Evolutionary conservation across 1,140 invertebrate species (phyloP).

Genomic region (Nebria ingens): DNA sequence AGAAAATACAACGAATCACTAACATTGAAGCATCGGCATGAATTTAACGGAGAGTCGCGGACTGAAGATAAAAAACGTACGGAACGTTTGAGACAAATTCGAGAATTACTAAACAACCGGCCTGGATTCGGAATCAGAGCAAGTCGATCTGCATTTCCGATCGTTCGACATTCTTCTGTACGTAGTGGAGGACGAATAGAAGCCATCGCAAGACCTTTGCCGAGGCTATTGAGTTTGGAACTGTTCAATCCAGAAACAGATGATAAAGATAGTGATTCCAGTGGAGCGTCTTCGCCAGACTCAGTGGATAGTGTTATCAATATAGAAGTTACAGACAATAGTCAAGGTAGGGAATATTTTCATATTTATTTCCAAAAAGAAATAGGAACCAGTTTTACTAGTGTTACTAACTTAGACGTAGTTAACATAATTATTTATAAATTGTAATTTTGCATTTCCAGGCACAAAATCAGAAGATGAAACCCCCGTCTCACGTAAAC

Average conservation of each 20-base stretch:
- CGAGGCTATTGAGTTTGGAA: slow-evolving; percentile 66
- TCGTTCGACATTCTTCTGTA: slow-evolving; percentile 43
- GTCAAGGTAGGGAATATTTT: neutral
- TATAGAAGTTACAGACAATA: slow-evolving; percentile 5
- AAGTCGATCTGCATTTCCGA: slow-evolving; percentile 37
- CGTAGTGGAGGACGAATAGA: slow-evolving; percentile 38
- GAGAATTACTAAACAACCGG: slow-evolving; percentile 52
- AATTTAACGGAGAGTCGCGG: slow-evolving; percentile 29
- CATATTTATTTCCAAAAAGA: no score
- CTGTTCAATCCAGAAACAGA: slow-evolving; percentile 84
- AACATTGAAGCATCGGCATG: slow-evolving; percentile 27
- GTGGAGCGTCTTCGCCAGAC: slow-evolving; percentile 75
- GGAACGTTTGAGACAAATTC: slow-evolving; percentile 53
- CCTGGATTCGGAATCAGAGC: slow-evolving; percentile 44
- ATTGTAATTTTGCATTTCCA: neutral
- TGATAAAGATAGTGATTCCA: slow-evolving; percentile 81
- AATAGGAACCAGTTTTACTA: neutral
- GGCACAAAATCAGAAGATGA: slow-evolving; percentile 31
- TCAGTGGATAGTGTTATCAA: slow-evolving; percentile 78
- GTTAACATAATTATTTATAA: no score
- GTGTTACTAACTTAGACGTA: no score
- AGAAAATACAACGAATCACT: slow-evolving; percentile 19
- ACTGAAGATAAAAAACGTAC: slow-evolving; percentile 39
- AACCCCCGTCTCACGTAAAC: neutral
- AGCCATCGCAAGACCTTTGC: slow-evolving; percentile 44